Base-by-base conservation (phyloP, 2,888 invertebrate species). In the Tupiocoris notatus region DNA sequence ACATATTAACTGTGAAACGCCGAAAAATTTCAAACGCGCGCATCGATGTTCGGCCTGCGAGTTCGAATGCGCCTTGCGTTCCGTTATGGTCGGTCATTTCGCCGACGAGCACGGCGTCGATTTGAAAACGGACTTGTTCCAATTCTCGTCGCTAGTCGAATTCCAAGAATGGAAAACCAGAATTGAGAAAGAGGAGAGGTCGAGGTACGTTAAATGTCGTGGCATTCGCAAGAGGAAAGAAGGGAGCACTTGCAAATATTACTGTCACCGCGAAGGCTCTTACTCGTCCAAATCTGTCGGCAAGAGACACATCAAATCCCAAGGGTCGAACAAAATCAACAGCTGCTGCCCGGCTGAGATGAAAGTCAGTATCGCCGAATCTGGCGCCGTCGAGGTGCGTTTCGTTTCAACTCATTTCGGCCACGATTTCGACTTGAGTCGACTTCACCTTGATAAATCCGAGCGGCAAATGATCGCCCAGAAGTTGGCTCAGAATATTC, bases 251-350 rank as follows among this genome's bases (percentile, higher is more conserved):
- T 23, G 57, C 24, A 66, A 62, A 18, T 66, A 66, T 58, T 22
- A 58, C 18, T 78, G 77, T 25, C 76, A 78, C 65, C 68, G 78
- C 22, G 75, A 63, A 23, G 78, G 77, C 12, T 77, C 59, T 22
- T 77, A 64, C 64, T 71, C 23, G 25, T 62, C 63, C 21, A 65
- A 24, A 39, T 70, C 77, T n/a, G 61, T 56, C 58, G 78, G 78
- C 18, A 57, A 73, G 22, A 25, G 77, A 18, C 59, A 66, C 57
- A 17, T 77, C 20, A 78, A 78, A 73, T 61, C 56, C 16, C 66
- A 73, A 54, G 76, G 77, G 22, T 59, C 63, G 66, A 78, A 78
- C 64, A 77, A 79, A 76, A 79, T 79, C 17, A 76, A 79, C 63
- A 76, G 77, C 9, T 79, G 71, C 24, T 79, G 79, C 39, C 79